These are phyloP conservation scores for Cydia splendana DNA, from an alignment of 1,140 invertebrate genomes.

Conservation along the genomic window DNA sequence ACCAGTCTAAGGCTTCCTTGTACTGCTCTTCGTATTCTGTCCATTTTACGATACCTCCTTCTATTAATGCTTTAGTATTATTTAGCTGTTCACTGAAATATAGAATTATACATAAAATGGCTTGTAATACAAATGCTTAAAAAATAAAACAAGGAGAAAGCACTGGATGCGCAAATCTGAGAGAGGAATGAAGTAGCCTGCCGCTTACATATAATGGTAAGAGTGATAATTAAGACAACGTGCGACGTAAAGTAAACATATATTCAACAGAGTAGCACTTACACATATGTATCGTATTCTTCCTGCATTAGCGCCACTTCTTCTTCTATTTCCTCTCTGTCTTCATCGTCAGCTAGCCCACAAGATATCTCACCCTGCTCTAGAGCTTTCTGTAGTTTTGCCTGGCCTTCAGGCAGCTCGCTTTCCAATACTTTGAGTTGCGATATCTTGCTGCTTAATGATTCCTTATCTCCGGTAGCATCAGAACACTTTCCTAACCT, in stretches of 20 bases:
- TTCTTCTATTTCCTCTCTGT: slow-evolving; percentile 94
- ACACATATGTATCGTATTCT: slow-evolving; percentile 91
- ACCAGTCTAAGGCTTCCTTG: slow-evolving; percentile 92
- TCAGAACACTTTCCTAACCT: slow-evolving; percentile 95
- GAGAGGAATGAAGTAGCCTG: too few species aligned
- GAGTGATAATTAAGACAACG: too few species aligned
- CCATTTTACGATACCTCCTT: slow-evolving; percentile 96
- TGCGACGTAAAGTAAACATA: too few species aligned
- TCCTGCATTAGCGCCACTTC: slow-evolving; percentile 94
- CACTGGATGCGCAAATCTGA: too few species aligned
- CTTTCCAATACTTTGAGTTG: slow-evolving; percentile 91
- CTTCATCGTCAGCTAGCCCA: slow-evolving; percentile 89
- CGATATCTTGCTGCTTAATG: slow-evolving; percentile 89
- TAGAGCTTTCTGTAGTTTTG: slow-evolving; percentile 90
- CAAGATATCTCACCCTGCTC: slow-evolving; percentile 91
- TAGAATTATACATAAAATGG: slow-evolving; percentile 36
- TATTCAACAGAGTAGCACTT: slow-evolving; percentile 64
- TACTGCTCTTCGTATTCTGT: slow-evolving; percentile 97
- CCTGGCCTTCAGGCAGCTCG: slow-evolving; percentile 89
- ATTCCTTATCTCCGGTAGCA: slow-evolving; percentile 96
- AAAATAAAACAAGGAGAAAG: background rate
- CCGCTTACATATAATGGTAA: too few species aligned
- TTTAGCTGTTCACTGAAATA: slow-evolving; percentile 84
- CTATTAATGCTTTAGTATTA: slow-evolving; percentile 90
- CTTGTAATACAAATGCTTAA: background rate